phyloP scores from a whole-genome alignment of 2,888 invertebrate genomes.

The Latrodectus hesperus region DNA sequence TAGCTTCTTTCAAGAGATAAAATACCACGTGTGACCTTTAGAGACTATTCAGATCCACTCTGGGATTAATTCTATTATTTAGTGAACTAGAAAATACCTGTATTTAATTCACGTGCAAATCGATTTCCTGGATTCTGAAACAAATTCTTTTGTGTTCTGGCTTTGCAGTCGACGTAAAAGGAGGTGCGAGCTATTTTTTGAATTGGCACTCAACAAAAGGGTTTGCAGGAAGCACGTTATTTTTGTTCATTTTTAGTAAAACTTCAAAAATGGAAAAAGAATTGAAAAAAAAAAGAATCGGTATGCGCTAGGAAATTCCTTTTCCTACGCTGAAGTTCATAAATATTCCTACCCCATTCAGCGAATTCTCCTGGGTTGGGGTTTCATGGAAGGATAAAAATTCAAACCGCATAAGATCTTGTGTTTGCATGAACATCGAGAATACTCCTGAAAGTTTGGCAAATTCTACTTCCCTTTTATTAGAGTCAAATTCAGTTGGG shows the following conservation, averaged over 20 bases:
- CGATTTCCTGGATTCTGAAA: constrained; percentile 10
- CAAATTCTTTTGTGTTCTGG: constrained; percentile 11
- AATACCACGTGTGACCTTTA: constrained; percentile 4
- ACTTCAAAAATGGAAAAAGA: not conserved
- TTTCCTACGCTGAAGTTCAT: constrained; percentile 35
- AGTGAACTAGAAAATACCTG: constrained; percentile 23
- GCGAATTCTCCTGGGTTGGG: constrained; percentile 23
- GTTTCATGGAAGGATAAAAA: constrained; percentile 29
- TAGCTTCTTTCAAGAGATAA: not conserved
- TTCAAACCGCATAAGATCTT: constrained; percentile 34
- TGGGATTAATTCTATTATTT: constrained; percentile 21
- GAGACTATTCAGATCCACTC: not conserved
- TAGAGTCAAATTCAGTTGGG: no score
- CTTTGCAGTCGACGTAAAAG: not conserved
- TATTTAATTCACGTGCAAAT: constrained; percentile 21
- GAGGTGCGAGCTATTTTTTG: constrained; percentile 1
- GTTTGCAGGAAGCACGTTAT: constrained; percentile 3
- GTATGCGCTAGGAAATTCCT: constrained; percentile 26
- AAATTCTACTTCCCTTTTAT: no score
- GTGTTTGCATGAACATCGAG: constrained; percentile 34
- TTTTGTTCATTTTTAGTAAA: constrained; percentile 44
- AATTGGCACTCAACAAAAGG: not conserved
- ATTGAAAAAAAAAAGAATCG: constrained; percentile 5
- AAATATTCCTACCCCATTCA: constrained; percentile 55
- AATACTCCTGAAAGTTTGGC: not conserved